phyloP scores from a whole-genome alignment of 2,888 invertebrate genomes.

The Idaea aversata region DNA sequence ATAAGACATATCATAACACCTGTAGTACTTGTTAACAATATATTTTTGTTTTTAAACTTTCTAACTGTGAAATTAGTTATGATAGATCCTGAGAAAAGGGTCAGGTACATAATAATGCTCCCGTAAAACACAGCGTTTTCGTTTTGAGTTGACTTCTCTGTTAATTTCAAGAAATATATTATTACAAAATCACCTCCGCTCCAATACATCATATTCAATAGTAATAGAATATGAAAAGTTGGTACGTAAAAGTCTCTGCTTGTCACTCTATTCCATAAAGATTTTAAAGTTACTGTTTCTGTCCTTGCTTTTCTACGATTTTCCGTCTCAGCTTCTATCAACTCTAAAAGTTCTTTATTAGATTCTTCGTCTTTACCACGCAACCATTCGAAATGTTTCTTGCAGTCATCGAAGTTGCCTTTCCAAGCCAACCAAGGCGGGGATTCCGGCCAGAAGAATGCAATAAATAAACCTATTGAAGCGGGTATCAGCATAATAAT shows the following conservation, averaged over 20 bases:
- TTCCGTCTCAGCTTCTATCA: slow-evolving; percentile 8
- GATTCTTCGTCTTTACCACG: slow-evolving; percentile 12
- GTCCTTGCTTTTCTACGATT: neutral
- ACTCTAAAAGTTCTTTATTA: slow-evolving; percentile 10
- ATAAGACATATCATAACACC: slow-evolving; percentile 6
- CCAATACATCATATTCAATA: slow-evolving; percentile 15
- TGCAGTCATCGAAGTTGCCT: slow-evolving; percentile 13
- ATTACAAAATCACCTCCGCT: slow-evolving; percentile 12
- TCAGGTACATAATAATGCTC: slow-evolving; percentile 11
- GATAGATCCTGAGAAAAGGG: slow-evolving; percentile 10
- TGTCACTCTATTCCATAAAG: neutral
- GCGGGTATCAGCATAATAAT: slow-evolving; percentile 8
- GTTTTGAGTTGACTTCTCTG: slow-evolving; percentile 13
- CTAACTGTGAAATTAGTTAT: slow-evolving; percentile 10
- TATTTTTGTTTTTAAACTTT: slow-evolving; percentile 19
- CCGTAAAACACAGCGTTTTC: slow-evolving; percentile 11
- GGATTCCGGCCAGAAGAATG: slow-evolving; percentile 16
- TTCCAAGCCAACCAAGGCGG: slow-evolving; percentile 19
- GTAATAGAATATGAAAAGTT: slow-evolving; percentile 12
- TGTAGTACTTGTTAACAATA: slow-evolving; percentile 13
- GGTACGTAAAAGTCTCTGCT: slow-evolving; percentile 18
- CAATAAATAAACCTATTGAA: slow-evolving; percentile 6
- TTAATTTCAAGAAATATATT: slow-evolving; percentile 19
- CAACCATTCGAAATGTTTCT: slow-evolving; percentile 14
- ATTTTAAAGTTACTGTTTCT: neutral